Conservation (phyloP, 2,888 invertebrate species). For the Mycalesis mineus region DNA sequence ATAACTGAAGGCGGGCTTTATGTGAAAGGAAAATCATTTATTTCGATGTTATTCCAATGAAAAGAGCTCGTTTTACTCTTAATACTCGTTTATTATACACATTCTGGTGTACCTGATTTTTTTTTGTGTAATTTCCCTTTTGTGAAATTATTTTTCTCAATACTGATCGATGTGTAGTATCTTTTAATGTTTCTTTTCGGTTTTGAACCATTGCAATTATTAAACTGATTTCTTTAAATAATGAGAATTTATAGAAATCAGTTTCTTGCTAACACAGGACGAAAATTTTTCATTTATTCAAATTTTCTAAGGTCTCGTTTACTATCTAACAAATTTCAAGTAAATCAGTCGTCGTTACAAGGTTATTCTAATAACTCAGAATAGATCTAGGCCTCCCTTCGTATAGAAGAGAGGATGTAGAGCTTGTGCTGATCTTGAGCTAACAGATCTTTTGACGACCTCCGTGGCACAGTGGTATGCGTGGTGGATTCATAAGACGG, state of each 20-base stretch:
- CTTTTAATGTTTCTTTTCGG: background rate
- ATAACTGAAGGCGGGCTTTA: slow-evolving; percentile 5
- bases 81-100: slow-evolving; percentile 8
- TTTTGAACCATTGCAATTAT: background rate
- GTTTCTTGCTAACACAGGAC: background rate
- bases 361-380: too few species aligned
- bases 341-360: too few species aligned
- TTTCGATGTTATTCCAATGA: slow-evolving; percentile 8
- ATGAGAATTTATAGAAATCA: background rate
- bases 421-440: too few species aligned
- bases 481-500: too few species aligned
- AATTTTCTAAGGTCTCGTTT: too few species aligned
- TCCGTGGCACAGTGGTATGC: too few species aligned
- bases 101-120: background rate
- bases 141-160: background rate
- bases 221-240: background rate
- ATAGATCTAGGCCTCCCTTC: too few species aligned
- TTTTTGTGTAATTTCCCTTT: background rate
- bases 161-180: background rate
- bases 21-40: slow-evolving; percentile 8
- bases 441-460: too few species aligned
- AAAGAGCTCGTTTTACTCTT: slow-evolving; percentile 1
- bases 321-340: too few species aligned
- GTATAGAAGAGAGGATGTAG: too few species aligned
- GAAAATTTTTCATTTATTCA: too few species aligned